Evolutionary conservation across 1,140 invertebrate genomes (phyloP).

Genomic region (Aphelinus certus): DNA sequence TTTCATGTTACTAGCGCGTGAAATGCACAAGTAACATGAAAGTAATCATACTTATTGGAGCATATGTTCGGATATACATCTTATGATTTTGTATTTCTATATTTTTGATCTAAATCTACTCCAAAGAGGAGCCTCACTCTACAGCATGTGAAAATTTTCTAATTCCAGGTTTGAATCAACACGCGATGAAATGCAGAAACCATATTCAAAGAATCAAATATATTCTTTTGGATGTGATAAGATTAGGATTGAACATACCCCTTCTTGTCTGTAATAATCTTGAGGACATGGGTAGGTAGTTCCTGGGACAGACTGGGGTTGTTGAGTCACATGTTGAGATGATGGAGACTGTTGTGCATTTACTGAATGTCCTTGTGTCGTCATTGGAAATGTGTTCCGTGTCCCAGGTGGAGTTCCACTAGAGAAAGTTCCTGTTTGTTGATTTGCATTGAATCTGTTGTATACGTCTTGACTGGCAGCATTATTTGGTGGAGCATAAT

Average conservation of each 20-base stretch:
- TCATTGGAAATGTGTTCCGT: slow-evolving; percentile 55
- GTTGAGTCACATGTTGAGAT: slow-evolving; percentile 57
- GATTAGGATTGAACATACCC: slow-evolving; percentile 44
- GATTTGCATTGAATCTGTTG: slow-evolving; percentile 59
- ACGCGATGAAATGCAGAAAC: no score
- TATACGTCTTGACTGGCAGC: slow-evolving; percentile 61
- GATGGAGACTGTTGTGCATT: slow-evolving; percentile 52
- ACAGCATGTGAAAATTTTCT: no score
- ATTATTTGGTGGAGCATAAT: slow-evolving; percentile 61
- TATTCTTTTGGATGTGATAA: no score
- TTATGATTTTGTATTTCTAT: no score
- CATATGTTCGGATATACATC: no score
- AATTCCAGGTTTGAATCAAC: no score
- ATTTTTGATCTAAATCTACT: no score
- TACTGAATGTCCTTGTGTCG: slow-evolving; percentile 58
- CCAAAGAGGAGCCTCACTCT: no score
- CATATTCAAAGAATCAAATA: no score
- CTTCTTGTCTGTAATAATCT: slow-evolving; percentile 63
- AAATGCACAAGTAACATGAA: no score
- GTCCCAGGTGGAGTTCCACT: slow-evolving; percentile 54
- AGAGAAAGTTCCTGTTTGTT: slow-evolving; percentile 57
- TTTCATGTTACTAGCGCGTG: no score
- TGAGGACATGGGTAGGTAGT: slow-evolving; percentile 62
- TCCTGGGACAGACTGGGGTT: slow-evolving; percentile 56
- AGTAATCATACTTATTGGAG: no score